phyloP scores from a whole-genome alignment of 2,797 vertebrate genomes.

The Acanthurus leucopareius region DNA sequence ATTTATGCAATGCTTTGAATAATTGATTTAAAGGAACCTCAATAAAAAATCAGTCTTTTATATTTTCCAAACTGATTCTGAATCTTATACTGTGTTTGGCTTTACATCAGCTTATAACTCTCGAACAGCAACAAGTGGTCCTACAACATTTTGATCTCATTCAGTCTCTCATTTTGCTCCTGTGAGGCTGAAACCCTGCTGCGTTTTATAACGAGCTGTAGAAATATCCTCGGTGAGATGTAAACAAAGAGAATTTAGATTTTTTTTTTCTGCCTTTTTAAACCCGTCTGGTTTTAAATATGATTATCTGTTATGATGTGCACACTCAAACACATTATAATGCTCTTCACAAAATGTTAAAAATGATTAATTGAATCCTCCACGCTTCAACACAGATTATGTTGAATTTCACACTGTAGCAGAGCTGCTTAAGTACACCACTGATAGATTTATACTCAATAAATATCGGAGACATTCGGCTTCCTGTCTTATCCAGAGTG shows the following conservation, averaged over 20 bases:
- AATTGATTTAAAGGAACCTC: too few species aligned
- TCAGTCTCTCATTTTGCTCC: background rate
- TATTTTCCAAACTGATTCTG: too few species aligned
- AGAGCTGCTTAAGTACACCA: background rate
- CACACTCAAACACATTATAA: conserved; percentile 1
- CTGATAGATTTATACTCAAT: conserved; percentile 12
- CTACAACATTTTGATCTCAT: too few species aligned
- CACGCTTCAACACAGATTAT: background rate
- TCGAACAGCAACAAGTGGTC: too few species aligned
- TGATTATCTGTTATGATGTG: conserved; percentile 16
- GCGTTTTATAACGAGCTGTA: conserved; percentile 17
- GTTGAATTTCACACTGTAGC: conserved; percentile 12
- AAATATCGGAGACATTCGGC: background rate
- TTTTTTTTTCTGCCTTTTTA: conserved; percentile 25
- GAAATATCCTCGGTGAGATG: background rate
- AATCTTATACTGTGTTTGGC: too few species aligned
- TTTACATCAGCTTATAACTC: too few species aligned
- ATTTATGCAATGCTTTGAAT: too few species aligned
- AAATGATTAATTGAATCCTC: conserved; percentile 5
- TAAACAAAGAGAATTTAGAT: conserved; percentile 8
- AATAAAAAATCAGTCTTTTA: too few species aligned
- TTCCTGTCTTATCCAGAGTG: background rate
- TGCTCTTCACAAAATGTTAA: background rate
- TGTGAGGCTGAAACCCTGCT: conserved; percentile 11
- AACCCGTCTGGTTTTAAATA: background rate